These are phyloP conservation scores for Trichomalopsis sarcophagae DNA, from an alignment of 1,140 invertebrate genomes.

Conservation along the genomic window DNA sequence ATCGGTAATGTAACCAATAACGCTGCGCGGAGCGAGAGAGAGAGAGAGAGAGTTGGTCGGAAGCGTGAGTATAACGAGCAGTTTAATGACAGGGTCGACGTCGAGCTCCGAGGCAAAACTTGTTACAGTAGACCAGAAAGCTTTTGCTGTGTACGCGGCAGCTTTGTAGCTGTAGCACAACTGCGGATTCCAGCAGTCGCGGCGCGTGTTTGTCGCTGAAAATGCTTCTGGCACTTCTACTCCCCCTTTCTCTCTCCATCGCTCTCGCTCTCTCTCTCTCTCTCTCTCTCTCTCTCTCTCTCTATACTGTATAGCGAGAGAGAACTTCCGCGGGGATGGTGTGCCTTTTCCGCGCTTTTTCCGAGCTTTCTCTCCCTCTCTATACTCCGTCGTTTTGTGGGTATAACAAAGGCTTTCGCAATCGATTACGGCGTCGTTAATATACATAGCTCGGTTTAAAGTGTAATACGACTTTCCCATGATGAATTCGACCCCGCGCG, in stretches of 20 bases:
- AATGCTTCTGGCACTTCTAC: slow-evolving; percentile 22
- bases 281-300: not conserved
- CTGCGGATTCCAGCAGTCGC: slow-evolving; percentile 46
- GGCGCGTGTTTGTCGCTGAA: slow-evolving; percentile 6
- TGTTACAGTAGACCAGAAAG: slow-evolving; percentile 45
- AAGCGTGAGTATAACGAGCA: slow-evolving; percentile 61
- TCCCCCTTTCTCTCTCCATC: not conserved
- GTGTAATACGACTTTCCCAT: not conserved
- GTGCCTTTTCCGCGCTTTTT: not conserved
- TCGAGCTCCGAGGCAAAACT: slow-evolving; percentile 61
- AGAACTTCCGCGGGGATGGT: not conserved
- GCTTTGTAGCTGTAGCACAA: slow-evolving; percentile 12
- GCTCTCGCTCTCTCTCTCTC: not conserved
- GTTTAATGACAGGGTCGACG: slow-evolving; percentile 66
- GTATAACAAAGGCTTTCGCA: not conserved
- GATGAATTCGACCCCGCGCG: not conserved
- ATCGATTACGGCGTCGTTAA: not conserved
- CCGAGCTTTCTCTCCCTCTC: too few species aligned
- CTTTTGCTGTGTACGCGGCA: slow-evolving; percentile 21
- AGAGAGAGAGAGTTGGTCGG: slow-evolving; percentile 52
- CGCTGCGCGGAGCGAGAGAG: slow-evolving; percentile 53
- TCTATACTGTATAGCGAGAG: not conserved
- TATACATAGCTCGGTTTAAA: too few species aligned
- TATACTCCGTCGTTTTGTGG: not conserved
- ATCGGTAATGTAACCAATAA: slow-evolving; percentile 68